Evolutionary conservation across 1,140 invertebrate genomes (phyloP).

Genomic region (Zaprionus kolodkinae): DNA sequence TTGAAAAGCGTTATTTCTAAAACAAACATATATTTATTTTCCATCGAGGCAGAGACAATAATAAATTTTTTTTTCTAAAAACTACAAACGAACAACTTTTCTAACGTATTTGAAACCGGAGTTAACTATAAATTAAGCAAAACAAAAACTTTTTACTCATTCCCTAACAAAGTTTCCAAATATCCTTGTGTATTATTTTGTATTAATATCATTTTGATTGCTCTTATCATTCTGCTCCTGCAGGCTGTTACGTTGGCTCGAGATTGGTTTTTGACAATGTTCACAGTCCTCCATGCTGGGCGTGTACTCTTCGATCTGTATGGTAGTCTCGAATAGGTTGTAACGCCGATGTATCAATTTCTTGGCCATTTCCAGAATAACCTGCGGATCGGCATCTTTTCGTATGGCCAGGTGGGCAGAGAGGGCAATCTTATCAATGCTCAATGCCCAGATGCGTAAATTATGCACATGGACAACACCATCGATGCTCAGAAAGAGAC

Average conservation of each 20-base stretch:
- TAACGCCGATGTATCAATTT: slow-evolving; percentile 93
- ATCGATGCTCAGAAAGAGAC: slow-evolving; percentile 91
- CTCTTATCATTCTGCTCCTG: too few species aligned
- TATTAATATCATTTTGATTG: background rate
- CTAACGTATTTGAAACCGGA: background rate
- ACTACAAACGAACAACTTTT: background rate
- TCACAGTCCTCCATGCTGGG: slow-evolving; percentile 95
- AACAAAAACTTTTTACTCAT: background rate
- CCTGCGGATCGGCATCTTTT: slow-evolving; percentile 90
- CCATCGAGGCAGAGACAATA: too few species aligned
- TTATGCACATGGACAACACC: slow-evolving; percentile 97
- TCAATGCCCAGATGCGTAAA: slow-evolving; percentile 97
- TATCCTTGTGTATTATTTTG: too few species aligned
- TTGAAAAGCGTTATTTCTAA: background rate
- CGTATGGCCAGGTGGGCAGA: slow-evolving; percentile 96
- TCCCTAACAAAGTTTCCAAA: background rate
- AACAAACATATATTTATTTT: background rate
- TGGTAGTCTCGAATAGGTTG: slow-evolving; percentile 97
- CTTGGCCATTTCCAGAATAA: slow-evolving; percentile 93
- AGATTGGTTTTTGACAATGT: slow-evolving; percentile 87
- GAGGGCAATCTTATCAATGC: slow-evolving; percentile 95
- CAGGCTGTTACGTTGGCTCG: too few species aligned
- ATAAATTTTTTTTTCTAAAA: too few species aligned
- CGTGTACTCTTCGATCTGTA: slow-evolving; percentile 98
- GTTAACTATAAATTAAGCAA: background rate